Evolutionary conservation across 2,113 vertebrate genomes (phyloP), one percentile per base, ranked within the genome.

Genomic region (Phyllostomus discolor): DNA sequence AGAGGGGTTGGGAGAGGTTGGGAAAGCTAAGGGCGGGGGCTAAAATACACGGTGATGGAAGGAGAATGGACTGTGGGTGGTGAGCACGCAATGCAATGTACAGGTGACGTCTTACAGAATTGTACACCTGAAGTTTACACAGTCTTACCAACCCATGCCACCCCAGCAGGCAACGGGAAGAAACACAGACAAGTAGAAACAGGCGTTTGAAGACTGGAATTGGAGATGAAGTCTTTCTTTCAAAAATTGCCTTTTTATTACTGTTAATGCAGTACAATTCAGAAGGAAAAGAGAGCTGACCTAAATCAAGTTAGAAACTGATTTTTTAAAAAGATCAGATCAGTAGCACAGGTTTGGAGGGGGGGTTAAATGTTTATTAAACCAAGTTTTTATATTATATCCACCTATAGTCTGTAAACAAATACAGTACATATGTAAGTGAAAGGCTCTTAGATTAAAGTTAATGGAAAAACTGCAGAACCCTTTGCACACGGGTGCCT

Each of bases 301-400:
- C 48, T 88, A 62, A 0, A 1, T 31, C 80, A 95, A 54, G 70
- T 43, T 38, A 67, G 90, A 38, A 7, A 10, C 28, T 17, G 72
- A 91, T 57, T 75, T 94, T 41, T 43, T 81, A 66, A 91, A 7
- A 91, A 95, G 31, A 80, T 0, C 83, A n/a, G 91, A 88, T 73
- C 52, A 82, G 85, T 35, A 91, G 31, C 8, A 79, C 59, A 92
- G 88, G 73, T 83, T 96, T 70, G 3, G 38, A 41, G 41, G 14
- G 46, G 46, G 96, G 79, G 88, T 91, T 97, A 97, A 88, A 93
- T 79, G 88, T 98, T 98, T 98, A 98, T 98, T 98, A 95, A 76
- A 97, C 78, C 91, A 97, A 97, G 94, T 50, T 97, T 94, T 96
- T 93, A 95, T 97, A 97, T 97, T 17, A 83, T 67, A 85, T 83